Evolutionary conservation across 2,797 vertebrate genomes (phyloP), one percentile per base, ranked within the genome.

Genomic region (Mormyrops boulengeri): DNA sequence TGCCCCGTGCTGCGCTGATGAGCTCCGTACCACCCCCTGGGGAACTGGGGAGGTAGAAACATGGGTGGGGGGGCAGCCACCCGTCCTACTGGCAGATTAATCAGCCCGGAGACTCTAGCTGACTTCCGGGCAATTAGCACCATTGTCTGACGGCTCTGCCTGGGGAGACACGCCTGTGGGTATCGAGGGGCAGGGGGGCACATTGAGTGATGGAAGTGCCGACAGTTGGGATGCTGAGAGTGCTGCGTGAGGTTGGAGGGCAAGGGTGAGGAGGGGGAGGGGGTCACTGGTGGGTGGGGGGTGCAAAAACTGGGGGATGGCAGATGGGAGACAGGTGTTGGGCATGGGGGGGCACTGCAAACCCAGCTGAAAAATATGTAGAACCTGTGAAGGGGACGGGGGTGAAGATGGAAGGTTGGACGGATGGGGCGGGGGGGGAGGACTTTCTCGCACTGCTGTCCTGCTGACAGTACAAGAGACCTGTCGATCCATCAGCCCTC

Each of bases 401-500:
- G 22, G 11, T 17, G 14, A 41, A 60, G 88, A 22, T n/a, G 7
- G 50, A 44, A 7, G 38, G 14, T 14, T 7, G 44, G 14, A 11
- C 0, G 38, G 44, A 22, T 2, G 22, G 8, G 19, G n/a, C 11
- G 17, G 38, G 82, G n/a, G n/a, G n/a, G n/a, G n/a, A n/a, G 34
- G 14, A 1, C 80, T 60, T 14, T 19, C 88, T 89, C 8, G 41
- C 6, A 41, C 88, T 26, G 17, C 47, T 0, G 9, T 89, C 41
- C 80, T 41, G 53, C 77, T 85, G 88, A 60, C 55, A 89, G n/a
- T 26, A 34, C 14, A 8, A 62, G 89, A 49, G 57, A 9, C 57
- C 52, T 50, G 22, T 89, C 57, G 19, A 89, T 89, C 57, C 57
- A 69, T 86, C 89, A 89, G 44, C 26, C 84, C 85, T 57, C 82